Evolutionary conservation across 2,888 invertebrate genomes (phyloP), one percentile per base, ranked within the genome.

Genomic region (Noctua janthe): DNA sequence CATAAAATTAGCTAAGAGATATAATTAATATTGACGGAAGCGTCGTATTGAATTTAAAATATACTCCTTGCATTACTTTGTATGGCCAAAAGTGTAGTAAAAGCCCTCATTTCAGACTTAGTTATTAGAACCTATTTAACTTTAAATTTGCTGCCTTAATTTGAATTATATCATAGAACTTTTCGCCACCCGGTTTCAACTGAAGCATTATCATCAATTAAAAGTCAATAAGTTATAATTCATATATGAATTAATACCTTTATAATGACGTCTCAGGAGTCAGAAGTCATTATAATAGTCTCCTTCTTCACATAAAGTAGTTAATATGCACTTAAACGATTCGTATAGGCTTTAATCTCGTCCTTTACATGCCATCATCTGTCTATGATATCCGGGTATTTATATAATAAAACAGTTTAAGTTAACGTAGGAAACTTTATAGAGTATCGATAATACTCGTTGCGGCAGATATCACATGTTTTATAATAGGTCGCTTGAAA

Each of bases 401-500:
- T 82, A 74, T 59, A 39, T 70, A 74, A 78, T 71, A 71, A 76
- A 76, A 66, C 51, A 15, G 20, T 74, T 62, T 43, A 77, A 43
- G 66, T n/a, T 67, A 66, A 69, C 67, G 66, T 67, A 66, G 10
- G 35, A 20, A 64, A 70, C 47, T 77, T 73, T 56, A 56, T 49
- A 62, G 29, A 6, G 39, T 54, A 70, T n/a, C 15, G 49, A 69
- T 54, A 51, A 66, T 59, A 66, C 29, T 64, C 35, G 66, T 69
- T 73, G 29, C 10, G 54, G 62, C 49, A 85, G 39, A 73, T 80
- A 78, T n/a, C 64, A 78, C 35, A 64, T 59, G 43, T 80, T 73
- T 78, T 13, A 70, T 62, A 74, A 83, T 62, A 64, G 10, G 43
- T 71, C 74, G 13, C 71, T 76, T 83, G 49, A 64, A 85, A 79